These are phyloP conservation scores for Chelon labrosus DNA, from an alignment of 2,797 vertebrate genomes.

Conservation along the genomic window DNA sequence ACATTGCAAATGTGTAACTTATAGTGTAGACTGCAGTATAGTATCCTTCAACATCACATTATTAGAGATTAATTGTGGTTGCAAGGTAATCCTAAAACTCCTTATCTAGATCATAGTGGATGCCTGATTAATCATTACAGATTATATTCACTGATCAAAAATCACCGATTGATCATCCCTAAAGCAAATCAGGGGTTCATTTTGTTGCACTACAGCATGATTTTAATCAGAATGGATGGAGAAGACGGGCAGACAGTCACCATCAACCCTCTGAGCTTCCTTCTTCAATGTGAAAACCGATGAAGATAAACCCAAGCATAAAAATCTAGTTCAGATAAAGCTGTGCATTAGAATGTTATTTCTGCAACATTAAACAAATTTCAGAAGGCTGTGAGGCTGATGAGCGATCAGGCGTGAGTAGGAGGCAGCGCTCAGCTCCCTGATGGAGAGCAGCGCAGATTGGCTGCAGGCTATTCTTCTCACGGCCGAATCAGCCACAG, in stretches of 20 bases:
- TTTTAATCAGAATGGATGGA: background rate
- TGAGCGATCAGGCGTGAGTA: conserved; percentile 37
- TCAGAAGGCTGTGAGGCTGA: conserved; percentile 23
- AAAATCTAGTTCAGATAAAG: background rate
- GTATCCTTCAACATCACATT: no score
- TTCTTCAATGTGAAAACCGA: background rate
- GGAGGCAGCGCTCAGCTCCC: conserved; percentile 50
- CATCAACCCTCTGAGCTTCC: background rate
- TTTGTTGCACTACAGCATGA: background rate
- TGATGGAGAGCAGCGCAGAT: conserved; percentile 47
- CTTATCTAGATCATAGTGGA: conserved; percentile 2
- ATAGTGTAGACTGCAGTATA: conserved; percentile 10
- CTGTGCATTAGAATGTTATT: conserved; percentile 20
- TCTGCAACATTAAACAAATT: conserved; percentile 22
- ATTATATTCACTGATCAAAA: background rate
- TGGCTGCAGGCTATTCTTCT: conserved; percentile 72
- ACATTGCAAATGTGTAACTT: conserved; percentile 37
- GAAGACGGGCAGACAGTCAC: background rate
- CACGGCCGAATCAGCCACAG: conserved; percentile 65
- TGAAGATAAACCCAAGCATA: conserved; percentile 6
- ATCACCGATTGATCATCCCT: background rate
- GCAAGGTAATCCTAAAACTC: background rate
- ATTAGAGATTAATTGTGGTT: no score
- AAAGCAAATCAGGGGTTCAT: background rate
- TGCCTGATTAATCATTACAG: background rate